Conservation (phyloP, 2,797 vertebrate species). For the Vipera latastei region DNA sequence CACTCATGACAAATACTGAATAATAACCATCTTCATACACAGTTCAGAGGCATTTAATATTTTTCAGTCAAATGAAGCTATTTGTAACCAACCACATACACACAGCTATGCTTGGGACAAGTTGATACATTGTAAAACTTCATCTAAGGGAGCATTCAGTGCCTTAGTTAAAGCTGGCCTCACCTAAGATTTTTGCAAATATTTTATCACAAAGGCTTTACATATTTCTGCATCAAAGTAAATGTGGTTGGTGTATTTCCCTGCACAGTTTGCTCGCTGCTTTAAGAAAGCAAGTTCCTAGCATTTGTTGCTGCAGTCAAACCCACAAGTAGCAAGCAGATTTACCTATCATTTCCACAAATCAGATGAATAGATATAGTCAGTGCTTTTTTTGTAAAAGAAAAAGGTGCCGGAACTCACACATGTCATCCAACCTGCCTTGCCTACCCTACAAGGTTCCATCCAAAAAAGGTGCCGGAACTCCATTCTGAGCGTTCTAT, state of each 20-base stretch:
- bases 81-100: background rate
- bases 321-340: background rate
- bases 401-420: too few relatives aligned
- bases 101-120: background rate
- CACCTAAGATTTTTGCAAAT: background rate
- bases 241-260: background rate
- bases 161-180: background rate
- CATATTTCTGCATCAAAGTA: background rate
- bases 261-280: background rate
- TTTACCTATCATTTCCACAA: background rate
- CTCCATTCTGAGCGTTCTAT: too few relatives aligned
- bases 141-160: background rate
- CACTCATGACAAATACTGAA: background rate
- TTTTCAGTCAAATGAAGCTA: background rate
- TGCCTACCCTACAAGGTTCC: too few relatives aligned
- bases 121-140: background rate
- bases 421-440: too few relatives aligned
- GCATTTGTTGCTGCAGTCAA: background rate
- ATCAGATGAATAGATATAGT: background rate
- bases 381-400: too few relatives aligned
- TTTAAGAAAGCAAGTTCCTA: background rate
- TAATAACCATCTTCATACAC: background rate
- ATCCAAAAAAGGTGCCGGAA: too few relatives aligned
- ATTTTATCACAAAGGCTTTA: background rate
- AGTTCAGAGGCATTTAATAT: background rate